Percentiles rank a stretch among this genome's conserved stretches.
These are phyloP conservation scores for Cliona cf. orientalis DNA, from an alignment of 37 sponge, comb jelly and placozoan species.

Conservation along the genomic window DNA sequence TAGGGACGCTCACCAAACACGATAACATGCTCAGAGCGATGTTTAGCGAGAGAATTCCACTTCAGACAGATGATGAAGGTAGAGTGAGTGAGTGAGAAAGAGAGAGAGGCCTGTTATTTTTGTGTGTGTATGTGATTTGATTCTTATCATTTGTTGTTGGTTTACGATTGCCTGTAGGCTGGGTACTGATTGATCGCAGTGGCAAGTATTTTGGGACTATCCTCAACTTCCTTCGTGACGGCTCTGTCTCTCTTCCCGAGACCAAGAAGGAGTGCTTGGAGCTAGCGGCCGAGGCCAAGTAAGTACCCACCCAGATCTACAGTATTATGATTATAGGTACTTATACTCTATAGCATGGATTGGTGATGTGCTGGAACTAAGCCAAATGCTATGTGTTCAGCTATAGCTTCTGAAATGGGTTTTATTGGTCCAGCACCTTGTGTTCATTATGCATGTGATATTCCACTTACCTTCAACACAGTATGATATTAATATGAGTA, in stretches of 20 bases:
- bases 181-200: slow-evolving; percentile 96
- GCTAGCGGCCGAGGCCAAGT: slow-evolving; percentile 88
- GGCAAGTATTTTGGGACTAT: slow-evolving; percentile 96
- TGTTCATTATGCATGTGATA: too few relatives aligned
- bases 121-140: background rate
- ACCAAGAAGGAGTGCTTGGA: slow-evolving; percentile 84
- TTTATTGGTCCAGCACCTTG: too few relatives aligned
- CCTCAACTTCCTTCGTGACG: slow-evolving; percentile 94
- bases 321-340: too few relatives aligned
- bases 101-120: background rate
- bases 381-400: background rate
- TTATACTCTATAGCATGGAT: too few relatives aligned
- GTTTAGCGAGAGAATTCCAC: slow-evolving; percentile 96
- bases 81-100: background rate
- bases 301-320: slow-evolving; percentile 11
- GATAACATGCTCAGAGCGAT: slow-evolving; percentile 98
- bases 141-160: background rate
- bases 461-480: too few relatives aligned
- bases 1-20: slow-evolving; percentile 89
- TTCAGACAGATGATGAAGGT: slow-evolving; percentile 95
- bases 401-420: too few relatives aligned
- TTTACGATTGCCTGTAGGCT: slow-evolving; percentile 69
- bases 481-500: too few relatives aligned
- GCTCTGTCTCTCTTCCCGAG: slow-evolving; percentile 85
- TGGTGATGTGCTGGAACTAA: background rate